A percentile compares a stretch with the other conserved stretches of the same genome.
These are phyloP conservation scores for Hippopotamyrus pictus DNA, from an alignment of 2,797 vertebrate species.

Conservation along the genomic window DNA sequence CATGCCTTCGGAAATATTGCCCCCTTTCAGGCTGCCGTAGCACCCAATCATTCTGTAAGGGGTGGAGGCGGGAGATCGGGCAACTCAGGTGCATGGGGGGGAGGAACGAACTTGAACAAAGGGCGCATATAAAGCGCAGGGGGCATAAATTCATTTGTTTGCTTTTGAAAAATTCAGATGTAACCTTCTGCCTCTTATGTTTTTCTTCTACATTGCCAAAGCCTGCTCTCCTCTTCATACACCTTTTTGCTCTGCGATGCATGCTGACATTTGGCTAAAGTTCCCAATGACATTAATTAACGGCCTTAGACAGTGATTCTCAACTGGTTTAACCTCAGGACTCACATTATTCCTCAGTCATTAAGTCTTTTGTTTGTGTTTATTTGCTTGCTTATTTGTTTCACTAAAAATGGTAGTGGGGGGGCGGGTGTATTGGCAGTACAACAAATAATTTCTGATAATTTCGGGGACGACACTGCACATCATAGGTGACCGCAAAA, in stretches of 20 bases:
- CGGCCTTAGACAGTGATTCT: background rate
- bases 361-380: background rate
- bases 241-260: background rate
- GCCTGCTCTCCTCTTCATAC: background rate
- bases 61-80: background rate
- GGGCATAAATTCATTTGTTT: background rate
- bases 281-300: background rate
- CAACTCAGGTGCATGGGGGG: background rate
- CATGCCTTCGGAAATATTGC: slow-evolving; percentile 72
- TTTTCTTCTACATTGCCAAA: background rate
- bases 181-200: background rate
- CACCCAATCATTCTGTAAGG: slow-evolving; percentile 58
- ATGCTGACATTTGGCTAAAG: background rate
- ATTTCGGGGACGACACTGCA: background rate
- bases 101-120: background rate
- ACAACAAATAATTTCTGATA: background rate
- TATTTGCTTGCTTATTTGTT: background rate
- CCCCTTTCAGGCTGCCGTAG: slow-evolving; percentile 66
- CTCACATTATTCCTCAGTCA: background rate
- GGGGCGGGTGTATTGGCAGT: background rate
- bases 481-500: background rate
- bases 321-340: background rate
- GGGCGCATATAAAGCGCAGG: background rate
- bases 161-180: background rate
- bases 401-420: background rate